Conservation (phyloP, 1,140 invertebrate genomes). For the Drosophila bifasciata region DNA sequence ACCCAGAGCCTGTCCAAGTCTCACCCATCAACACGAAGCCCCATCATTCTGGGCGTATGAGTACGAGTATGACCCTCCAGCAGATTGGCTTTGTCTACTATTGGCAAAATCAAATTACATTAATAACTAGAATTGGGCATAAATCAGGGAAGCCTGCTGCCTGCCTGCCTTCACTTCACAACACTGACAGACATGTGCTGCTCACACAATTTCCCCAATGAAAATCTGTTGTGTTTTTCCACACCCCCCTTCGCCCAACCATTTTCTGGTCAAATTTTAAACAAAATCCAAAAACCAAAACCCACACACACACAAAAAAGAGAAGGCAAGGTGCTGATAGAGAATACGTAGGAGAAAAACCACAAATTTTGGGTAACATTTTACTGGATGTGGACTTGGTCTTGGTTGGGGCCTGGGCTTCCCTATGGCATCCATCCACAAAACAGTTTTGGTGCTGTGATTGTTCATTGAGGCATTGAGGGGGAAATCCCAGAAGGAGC, state of each 20-base stretch:
- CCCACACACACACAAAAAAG: constrained; percentile 1
- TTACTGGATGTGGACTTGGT: background rate
- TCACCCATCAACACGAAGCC: background rate
- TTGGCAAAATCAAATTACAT: constrained; percentile 71
- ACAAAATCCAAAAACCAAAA: constrained; percentile 33
- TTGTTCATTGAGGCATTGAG: constrained; percentile 67
- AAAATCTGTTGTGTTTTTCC: constrained; percentile 19
- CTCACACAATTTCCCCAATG: background rate
- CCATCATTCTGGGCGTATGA: no score
- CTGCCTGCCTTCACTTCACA: background rate
- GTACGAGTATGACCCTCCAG: background rate
- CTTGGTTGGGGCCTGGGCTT: background rate
- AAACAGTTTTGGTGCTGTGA: constrained; percentile 42
- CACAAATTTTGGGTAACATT: constrained; percentile 47
- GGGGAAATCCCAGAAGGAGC: constrained; percentile 24
- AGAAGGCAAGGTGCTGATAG: constrained; percentile 31
- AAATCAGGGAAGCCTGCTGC: constrained; percentile 40
- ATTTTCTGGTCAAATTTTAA: constrained; percentile 47
- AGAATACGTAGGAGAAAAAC: constrained; percentile 19
- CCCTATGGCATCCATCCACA: constrained; percentile 2
- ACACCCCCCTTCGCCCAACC: no score
- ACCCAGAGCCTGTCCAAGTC: background rate
- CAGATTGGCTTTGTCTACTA: constrained; percentile 55
- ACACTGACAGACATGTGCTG: background rate
- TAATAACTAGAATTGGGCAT: constrained; percentile 68